Evolutionary conservation across 2,797 vertebrate species (phyloP).

Genomic region (Pangasius djambal): DNA sequence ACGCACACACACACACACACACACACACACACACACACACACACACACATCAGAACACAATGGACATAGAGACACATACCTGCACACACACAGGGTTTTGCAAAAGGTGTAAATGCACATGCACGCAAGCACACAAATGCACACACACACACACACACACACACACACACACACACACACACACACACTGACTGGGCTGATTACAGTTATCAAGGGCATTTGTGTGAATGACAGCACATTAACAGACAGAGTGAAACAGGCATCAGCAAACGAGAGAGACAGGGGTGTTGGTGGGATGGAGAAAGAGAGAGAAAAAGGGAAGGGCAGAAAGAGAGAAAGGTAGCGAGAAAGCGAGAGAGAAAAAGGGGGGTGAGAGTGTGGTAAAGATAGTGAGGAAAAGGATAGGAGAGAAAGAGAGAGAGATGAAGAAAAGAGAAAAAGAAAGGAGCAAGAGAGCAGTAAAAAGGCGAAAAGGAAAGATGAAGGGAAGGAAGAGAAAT

Average conservation of each 20-base stretch:
- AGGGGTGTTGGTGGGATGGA: not conserved
- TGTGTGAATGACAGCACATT: constrained; percentile 66
- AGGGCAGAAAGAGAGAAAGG: not conserved
- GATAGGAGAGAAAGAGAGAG: constrained; percentile 6
- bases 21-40: constrained; percentile 23
- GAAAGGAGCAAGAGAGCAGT: not conserved
- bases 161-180: constrained; percentile 53
- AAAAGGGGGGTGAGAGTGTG: constrained; percentile 51
- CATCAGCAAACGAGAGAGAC: not conserved
- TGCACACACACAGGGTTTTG: not conserved
- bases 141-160: constrained; percentile 27
- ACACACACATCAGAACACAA: not conserved
- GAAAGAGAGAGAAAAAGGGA: not conserved
- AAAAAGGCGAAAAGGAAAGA: not conserved
- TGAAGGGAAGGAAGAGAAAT: not conserved
- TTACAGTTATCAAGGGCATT: constrained; percentile 63
- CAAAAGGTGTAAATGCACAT: not conserved
- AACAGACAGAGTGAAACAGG: constrained; percentile 40
- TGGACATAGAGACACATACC: constrained; percentile 4
- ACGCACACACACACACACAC: not conserved
- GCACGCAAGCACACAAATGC: constrained; percentile 18
- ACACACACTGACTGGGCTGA: constrained; percentile 35
- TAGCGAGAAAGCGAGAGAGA: constrained; percentile 10
- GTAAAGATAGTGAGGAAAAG: not conserved
- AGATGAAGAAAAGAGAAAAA: not conserved